Base-by-base conservation (phyloP, 1,140 invertebrate species). In the Drosophila bocqueti region DNA sequence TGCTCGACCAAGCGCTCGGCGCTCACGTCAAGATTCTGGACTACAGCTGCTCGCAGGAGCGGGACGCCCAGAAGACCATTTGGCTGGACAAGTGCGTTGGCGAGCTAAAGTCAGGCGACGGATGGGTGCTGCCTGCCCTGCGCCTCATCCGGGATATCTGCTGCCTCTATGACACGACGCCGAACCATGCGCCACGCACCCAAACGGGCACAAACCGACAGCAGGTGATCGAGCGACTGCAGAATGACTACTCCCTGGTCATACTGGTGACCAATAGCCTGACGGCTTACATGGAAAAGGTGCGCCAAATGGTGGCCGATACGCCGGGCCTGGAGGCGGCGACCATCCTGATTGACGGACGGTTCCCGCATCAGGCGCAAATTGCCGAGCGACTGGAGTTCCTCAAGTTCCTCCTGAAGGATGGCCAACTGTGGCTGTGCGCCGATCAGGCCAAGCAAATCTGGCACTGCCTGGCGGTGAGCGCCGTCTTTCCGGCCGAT, bases 11-110 rank as follows among this genome's bases (percentile, higher is more conserved):
- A 92, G 98, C 98, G 3, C 93, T 99, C 54, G 96, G 95, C 52
- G 98, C 98, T 76, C 98, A 99, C 93, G 97, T 99, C 9, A 99
- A 99, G 95, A 99, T 99, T 93, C 94, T 99, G 38, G 98, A 99
- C 94, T 99, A 99, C 91, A 99, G 98, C 91, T 99, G 98, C 94
- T 98, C 98, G 54, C 95, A 98, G 95, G 98, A 99, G 91, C 95
- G 98, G 77, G 98, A 99, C 94, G 96, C 97, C 34, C 98, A 99
- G 93, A 99, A 99, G 93, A 97, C 97, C 49, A 95, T 97, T 58
- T 99, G 98, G 98, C 93, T 99, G 50, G 97, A 98, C 87, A 98
- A 97, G 91, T 99, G 98, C 93, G 98, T 99, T 15, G 97, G 98
- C 81, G 98, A 99, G 93, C 93, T 99, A 34, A 98, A 98, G 91